Percentiles rank a stretch among this genome's conserved stretches.
These are phyloP conservation scores for Danio tinwini DNA, from an alignment of 2,797 vertebrate species.

Conservation along the genomic window DNA sequence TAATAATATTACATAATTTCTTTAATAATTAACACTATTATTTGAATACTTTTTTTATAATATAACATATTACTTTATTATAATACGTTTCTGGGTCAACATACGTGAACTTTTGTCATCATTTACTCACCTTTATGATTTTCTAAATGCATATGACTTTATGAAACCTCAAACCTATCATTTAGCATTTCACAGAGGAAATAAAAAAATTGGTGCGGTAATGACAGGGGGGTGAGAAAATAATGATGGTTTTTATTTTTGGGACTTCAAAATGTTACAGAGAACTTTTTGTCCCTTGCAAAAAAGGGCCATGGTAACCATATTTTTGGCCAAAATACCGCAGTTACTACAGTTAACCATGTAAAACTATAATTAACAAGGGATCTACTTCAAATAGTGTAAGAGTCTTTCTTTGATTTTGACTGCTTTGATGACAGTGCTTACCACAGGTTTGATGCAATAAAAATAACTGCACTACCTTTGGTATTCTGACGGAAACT, in stretches of 20 bases:
- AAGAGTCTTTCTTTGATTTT: constrained; percentile 1
- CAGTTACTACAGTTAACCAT: constrained; percentile 20
- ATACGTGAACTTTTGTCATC: neutral
- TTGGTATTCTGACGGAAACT: constrained; percentile 7
- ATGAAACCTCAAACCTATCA: neutral
- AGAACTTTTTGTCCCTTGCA: neutral
- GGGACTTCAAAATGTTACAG: neutral
- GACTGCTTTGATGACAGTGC: constrained; percentile 13
- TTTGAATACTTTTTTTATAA: no score
- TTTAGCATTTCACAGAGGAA: neutral
- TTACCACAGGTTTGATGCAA: constrained; percentile 2
- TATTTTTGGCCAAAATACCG: neutral
- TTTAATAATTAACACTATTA: no score
- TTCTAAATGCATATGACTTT: neutral
- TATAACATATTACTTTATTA: no score
- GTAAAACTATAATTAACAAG: constrained; percentile 22
- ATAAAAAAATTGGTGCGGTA: neutral
- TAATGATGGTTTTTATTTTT: neutral
- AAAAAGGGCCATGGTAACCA: constrained; percentile 2
- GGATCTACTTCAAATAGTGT: neutral
- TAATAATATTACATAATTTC: no score
- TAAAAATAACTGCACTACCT: constrained; percentile 11
- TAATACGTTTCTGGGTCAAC: no score
- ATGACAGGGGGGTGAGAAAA: no score
- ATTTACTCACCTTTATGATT: neutral